Conservation (phyloP, 2,888 invertebrate species). For the Autographa gamma region DNA sequence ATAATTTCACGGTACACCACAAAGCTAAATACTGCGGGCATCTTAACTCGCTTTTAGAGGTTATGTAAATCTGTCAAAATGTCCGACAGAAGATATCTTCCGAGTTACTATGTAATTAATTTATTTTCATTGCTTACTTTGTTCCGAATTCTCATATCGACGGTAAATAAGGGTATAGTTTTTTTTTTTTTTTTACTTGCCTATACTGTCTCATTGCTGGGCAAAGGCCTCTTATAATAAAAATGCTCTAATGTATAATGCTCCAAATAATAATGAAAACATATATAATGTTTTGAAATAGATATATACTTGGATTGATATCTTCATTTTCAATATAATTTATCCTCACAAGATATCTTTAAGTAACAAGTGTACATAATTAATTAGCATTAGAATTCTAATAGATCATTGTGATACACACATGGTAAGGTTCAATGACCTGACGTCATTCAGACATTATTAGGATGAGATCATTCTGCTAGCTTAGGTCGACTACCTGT, state of each 20-base stretch:
- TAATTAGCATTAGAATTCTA: constrained; percentile 9
- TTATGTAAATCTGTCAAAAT: constrained; percentile 23
- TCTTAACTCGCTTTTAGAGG: constrained; percentile 18
- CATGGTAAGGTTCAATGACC: constrained; percentile 44
- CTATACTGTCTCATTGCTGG: too few species aligned
- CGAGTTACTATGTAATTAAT: background rate
- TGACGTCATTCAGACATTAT: constrained; percentile 14
- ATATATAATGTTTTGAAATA: too few species aligned
- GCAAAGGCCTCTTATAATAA: too few species aligned
- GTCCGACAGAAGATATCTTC: constrained; percentile 1
- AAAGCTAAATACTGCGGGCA: constrained; percentile 7
- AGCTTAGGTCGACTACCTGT: constrained; percentile 43
- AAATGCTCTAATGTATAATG: too few species aligned
- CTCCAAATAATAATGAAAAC: too few species aligned
- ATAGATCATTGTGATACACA: constrained; percentile 15
- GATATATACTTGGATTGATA: too few species aligned
- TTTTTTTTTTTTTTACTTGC: too few species aligned
- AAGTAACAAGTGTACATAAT: background rate
- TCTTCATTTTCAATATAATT: too few species aligned
- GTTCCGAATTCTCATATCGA: background rate
- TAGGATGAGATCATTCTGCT: constrained; percentile 48
- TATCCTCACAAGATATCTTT: background rate
- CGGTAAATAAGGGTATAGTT: constrained; percentile 13
- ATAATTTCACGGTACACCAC: constrained; percentile 23
- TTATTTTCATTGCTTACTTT: background rate